phyloP scores from a whole-genome alignment of 2,113 vertebrate species.

The Psammodynastes pulverulentus region DNA sequence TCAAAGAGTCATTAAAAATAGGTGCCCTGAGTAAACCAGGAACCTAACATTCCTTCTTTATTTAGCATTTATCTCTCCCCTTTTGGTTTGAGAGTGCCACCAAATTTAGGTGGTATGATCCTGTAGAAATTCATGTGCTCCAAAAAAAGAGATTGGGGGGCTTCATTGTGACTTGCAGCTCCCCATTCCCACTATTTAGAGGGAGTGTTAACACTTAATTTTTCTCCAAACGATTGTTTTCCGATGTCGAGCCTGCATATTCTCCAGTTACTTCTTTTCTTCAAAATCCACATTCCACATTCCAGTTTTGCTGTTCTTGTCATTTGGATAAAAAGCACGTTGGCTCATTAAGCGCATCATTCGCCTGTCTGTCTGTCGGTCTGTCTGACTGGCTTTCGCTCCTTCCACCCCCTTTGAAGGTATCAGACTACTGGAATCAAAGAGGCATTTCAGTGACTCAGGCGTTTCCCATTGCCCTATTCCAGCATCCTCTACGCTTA shows the following conservation, averaged over 20 bases:
- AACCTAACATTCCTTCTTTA: background rate
- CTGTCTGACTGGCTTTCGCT: constrained; percentile 41
- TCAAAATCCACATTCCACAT: constrained; percentile 21
- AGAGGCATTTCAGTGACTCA: constrained; percentile 79
- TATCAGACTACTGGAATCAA: constrained; percentile 73
- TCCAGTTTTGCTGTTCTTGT: constrained; percentile 56
- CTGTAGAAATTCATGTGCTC: background rate
- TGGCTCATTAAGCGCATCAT: constrained; percentile 33
- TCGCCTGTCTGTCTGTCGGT: constrained; percentile 19
- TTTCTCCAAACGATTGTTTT: constrained; percentile 15
- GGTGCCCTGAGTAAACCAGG: background rate
- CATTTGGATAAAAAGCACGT: constrained; percentile 49
- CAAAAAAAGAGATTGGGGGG: background rate
- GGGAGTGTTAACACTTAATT: background rate
- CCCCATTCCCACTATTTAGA: background rate
- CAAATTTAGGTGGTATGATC: background rate
- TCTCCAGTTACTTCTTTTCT: constrained; percentile 21
- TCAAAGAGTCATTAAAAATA: background rate
- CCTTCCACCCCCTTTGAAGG: constrained; percentile 53
- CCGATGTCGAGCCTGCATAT: constrained; percentile 35
- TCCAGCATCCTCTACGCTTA: constrained; percentile 80
- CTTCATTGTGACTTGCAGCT: background rate
- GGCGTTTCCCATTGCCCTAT: constrained; percentile 83
- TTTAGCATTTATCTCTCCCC: background rate
- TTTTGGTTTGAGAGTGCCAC: background rate